Conservation (phyloP, 2,797 vertebrate species). For the Sternotherus odoratus region DNA sequence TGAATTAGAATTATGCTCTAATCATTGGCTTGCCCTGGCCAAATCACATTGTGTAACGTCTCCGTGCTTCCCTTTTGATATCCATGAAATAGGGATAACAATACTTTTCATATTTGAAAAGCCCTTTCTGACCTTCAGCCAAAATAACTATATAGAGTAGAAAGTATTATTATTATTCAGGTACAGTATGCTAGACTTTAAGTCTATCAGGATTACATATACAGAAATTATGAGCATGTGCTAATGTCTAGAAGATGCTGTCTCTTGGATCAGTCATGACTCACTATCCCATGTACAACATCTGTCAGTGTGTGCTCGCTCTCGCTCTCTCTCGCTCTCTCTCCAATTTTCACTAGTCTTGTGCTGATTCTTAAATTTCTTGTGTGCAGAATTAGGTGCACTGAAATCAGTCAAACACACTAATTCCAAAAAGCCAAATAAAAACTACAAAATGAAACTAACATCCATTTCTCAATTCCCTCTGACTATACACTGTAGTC, state of each 20-base stretch:
- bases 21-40: neutral
- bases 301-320: neutral
- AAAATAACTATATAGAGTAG: accelerated
- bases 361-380: neutral
- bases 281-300: neutral
- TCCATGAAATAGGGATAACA: neutral
- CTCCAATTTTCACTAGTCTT: neutral
- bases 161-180: neutral
- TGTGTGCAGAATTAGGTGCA: neutral
- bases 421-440: neutral
- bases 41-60: neutral
- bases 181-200: neutral
- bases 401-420: accelerated
- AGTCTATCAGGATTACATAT: too few species aligned
- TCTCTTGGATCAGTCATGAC: neutral
- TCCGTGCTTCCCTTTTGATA: neutral
- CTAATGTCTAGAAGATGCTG: neutral
- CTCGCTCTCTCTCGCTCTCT: neutral
- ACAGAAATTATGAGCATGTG: neutral
- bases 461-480: neutral
- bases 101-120: neutral
- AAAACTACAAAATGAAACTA: accelerated
- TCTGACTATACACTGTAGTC: neutral
- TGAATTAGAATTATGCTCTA: accelerated
- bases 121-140: neutral